A percentile compares a stretch with the other conserved stretches of the same genome.
phyloP scores from a whole-genome alignment of 2,797 vertebrate species.

The Prunella strophiata region DNA sequence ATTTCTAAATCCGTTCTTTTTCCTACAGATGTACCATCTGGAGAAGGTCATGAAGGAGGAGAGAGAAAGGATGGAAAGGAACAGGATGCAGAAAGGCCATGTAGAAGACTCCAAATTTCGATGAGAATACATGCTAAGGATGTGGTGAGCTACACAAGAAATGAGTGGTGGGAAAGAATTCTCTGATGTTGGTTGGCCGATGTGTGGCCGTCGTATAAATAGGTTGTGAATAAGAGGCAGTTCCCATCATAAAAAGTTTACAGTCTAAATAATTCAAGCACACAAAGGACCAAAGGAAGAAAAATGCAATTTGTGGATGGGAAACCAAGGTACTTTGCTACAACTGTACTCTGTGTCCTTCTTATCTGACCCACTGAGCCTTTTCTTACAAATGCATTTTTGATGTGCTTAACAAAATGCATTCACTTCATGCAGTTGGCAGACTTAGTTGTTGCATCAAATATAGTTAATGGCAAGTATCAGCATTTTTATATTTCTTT shows the following conservation, averaged over 20 bases:
- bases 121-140: background rate
- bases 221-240: background rate
- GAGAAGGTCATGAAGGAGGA: background rate
- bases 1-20: background rate
- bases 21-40: constrained; percentile 11
- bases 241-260: background rate
- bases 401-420: constrained; percentile 72
- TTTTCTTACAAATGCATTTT: constrained; percentile 58
- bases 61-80: constrained; percentile 5
- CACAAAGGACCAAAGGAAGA: background rate
- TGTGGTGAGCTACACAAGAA: background rate
- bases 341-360: background rate
- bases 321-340: constrained; percentile 26
- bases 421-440: constrained; percentile 69
- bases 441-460: constrained; percentile 70
- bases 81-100: background rate
- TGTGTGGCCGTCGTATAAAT: background rate
- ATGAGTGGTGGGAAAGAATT: background rate
- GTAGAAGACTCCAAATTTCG: background rate
- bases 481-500: constrained; percentile 73
- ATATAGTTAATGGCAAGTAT: constrained; percentile 72
- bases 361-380: constrained; percentile 42
- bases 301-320: background rate
- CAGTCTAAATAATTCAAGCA: constrained; percentile 20
- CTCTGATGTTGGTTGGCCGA: background rate